These are phyloP conservation scores for Poliocrania exsul DNA, from an alignment of 2,797 vertebrate species.

Conservation along the genomic window DNA sequence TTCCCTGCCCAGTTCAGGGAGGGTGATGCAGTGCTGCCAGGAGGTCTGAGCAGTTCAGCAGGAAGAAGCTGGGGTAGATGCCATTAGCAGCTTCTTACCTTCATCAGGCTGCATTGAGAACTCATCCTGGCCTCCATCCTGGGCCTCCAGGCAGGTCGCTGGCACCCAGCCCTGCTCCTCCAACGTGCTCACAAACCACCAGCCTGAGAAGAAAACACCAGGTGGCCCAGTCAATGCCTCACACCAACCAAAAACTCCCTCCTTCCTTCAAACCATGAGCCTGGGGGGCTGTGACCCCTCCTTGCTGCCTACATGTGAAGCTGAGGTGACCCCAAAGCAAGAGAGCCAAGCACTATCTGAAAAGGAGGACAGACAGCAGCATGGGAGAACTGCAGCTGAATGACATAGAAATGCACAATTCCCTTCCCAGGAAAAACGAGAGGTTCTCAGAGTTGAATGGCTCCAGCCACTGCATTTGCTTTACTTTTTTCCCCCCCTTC, in stretches of 20 bases:
- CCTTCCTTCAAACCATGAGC: background rate
- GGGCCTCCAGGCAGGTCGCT: conserved; percentile 94
- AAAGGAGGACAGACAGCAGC: background rate
- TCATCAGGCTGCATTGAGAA: conserved; percentile 90
- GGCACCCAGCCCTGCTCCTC: conserved; percentile 99
- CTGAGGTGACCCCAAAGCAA: background rate
- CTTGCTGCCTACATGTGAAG: background rate
- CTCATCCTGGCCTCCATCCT: conserved; percentile 94
- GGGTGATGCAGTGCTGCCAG: background rate
- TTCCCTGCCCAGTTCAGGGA: background rate
- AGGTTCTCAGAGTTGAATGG: background rate
- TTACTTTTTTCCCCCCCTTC: background rate
- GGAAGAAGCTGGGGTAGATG: background rate
- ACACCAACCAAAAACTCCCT: background rate
- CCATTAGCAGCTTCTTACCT: conserved; percentile 80
- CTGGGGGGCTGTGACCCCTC: background rate
- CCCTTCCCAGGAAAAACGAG: background rate
- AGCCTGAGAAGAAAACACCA: conserved; percentile 79
- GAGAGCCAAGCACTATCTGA: background rate
- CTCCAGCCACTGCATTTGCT: background rate
- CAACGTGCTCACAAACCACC: conserved; percentile 97
- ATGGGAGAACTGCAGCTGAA: background rate
- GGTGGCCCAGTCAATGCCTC: background rate
- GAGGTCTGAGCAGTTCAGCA: background rate
- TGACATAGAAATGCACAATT: background rate